These are phyloP conservation scores for Trachythela sp. DNA, from an alignment of 64 coral and sea anemone genomes.

Conservation along the genomic window DNA sequence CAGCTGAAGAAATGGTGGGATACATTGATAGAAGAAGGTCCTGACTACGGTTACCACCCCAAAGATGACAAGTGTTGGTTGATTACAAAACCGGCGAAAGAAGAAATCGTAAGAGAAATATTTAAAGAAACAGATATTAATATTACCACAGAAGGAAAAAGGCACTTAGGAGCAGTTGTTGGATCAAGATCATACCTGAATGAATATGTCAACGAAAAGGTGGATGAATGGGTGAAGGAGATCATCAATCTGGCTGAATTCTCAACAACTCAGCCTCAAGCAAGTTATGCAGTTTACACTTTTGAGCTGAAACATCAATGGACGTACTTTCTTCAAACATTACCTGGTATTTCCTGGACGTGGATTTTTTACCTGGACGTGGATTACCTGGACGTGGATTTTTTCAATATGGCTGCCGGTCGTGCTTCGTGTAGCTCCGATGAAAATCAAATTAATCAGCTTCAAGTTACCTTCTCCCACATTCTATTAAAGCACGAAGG, in stretches of 20 bases:
- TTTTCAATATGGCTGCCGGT: too few species aligned
- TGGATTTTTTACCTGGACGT: too few species aligned
- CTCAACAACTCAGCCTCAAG: not conserved
- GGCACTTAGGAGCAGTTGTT: not conserved
- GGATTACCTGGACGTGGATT: too few species aligned
- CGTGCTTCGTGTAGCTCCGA: too few species aligned
- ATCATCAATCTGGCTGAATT: not conserved
- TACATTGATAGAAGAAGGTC: not conserved
- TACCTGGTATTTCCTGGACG: conserved; percentile 23
- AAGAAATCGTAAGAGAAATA: not conserved
- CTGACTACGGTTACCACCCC: not conserved
- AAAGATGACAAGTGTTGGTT: not conserved
- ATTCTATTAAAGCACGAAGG: too few species aligned
- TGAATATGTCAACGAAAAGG: not conserved
- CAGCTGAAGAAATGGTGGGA: not conserved
- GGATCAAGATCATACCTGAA: not conserved
- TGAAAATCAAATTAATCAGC: too few species aligned
- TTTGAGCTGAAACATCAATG: not conserved
- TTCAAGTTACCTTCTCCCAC: too few species aligned
- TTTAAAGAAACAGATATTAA: not conserved
- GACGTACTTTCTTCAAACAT: conserved; percentile 10
- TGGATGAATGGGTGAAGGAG: not conserved
- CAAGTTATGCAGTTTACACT: not conserved
- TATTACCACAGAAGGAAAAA: not conserved
- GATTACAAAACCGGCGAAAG: not conserved